These are phyloP conservation scores for Eidolon dupreanum DNA, from an alignment of 2,797 vertebrate genomes.

Conservation along the genomic window DNA sequence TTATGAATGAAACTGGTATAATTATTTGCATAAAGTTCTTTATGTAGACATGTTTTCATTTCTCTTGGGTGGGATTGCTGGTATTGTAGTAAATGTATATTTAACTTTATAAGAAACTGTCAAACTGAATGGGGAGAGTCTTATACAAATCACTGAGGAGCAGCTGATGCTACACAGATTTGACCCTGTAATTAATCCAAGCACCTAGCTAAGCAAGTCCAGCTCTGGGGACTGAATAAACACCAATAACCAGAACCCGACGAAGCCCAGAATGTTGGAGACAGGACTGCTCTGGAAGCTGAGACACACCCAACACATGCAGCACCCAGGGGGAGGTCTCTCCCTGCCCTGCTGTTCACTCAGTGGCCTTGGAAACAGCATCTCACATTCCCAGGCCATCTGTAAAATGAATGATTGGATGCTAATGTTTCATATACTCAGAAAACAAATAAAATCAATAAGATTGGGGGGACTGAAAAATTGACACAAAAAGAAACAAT, in stretches of 20 bases:
- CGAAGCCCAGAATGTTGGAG: background rate
- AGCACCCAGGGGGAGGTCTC: background rate
- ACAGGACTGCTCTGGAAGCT: background rate
- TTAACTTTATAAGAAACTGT: slow-evolving; percentile 21
- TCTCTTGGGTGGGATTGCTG: background rate
- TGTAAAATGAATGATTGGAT: background rate
- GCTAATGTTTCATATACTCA: background rate
- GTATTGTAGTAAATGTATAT: background rate
- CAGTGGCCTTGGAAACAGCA: background rate
- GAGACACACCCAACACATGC: too few relatives aligned
- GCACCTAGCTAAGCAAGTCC: background rate
- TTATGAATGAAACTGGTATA: background rate
- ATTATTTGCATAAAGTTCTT: background rate
- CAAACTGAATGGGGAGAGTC: background rate
- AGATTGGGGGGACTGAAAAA: background rate
- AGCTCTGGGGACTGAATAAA: background rate
- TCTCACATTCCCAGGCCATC: background rate
- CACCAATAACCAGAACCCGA: background rate
- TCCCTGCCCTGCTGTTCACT: background rate
- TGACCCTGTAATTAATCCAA: background rate
- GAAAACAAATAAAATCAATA: slow-evolving; percentile 30
- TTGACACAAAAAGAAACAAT: background rate
- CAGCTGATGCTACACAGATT: background rate
- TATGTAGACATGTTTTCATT: background rate
- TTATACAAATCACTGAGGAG: background rate